A percentile compares a stretch with the other conserved stretches of the same genome.
Evolutionary conservation across 2,888 invertebrate genomes (phyloP).

Genomic region (Camptogramma bilineatum): DNA sequence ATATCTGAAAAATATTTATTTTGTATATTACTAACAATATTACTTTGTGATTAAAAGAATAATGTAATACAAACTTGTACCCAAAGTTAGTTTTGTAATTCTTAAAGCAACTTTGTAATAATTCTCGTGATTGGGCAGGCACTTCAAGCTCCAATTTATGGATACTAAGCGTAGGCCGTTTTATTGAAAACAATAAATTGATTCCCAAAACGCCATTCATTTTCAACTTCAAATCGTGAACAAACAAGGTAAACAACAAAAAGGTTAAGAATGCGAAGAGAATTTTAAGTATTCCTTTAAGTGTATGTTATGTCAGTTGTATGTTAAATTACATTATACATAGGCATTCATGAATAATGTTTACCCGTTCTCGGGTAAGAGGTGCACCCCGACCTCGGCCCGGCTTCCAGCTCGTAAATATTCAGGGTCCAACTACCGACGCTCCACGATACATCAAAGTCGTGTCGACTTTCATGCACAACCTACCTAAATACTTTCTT

Average conservation of each 20-base stretch:
- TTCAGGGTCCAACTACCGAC: slow-evolving; percentile 71
- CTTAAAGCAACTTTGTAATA: slow-evolving; percentile 19
- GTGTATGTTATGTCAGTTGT: slow-evolving; percentile 59
- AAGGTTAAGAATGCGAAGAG: slow-evolving; percentile 26
- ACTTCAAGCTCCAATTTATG: slow-evolving; percentile 24
- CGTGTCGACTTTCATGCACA: slow-evolving; percentile 64
- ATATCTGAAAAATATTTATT: too few relatives aligned
- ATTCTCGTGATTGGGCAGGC: slow-evolving; percentile 17
- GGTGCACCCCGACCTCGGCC: slow-evolving; percentile 50
- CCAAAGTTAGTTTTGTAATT: slow-evolving; percentile 1
- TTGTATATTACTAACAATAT: neutral
- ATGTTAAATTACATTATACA: slow-evolving; percentile 46
- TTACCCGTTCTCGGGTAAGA: slow-evolving; percentile 53
- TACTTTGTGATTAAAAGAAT: neutral
- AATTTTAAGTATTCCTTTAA: slow-evolving; percentile 31
- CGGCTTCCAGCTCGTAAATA: slow-evolving; percentile 70
- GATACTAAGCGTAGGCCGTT: slow-evolving; percentile 15
- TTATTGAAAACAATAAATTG: slow-evolving; percentile 25
- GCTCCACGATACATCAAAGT: slow-evolving; percentile 74
- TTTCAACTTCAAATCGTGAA: slow-evolving; percentile 26
- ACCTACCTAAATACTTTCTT: slow-evolving; percentile 54
- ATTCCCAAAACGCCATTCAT: slow-evolving; percentile 25
- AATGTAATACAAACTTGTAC: neutral
- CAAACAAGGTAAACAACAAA: slow-evolving; percentile 31
- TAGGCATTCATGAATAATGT: slow-evolving; percentile 68